Evolutionary conservation across 1,140 invertebrate species (phyloP), one percentile per base, ranked within the genome.

Genomic region (Ips typographus): DNA sequence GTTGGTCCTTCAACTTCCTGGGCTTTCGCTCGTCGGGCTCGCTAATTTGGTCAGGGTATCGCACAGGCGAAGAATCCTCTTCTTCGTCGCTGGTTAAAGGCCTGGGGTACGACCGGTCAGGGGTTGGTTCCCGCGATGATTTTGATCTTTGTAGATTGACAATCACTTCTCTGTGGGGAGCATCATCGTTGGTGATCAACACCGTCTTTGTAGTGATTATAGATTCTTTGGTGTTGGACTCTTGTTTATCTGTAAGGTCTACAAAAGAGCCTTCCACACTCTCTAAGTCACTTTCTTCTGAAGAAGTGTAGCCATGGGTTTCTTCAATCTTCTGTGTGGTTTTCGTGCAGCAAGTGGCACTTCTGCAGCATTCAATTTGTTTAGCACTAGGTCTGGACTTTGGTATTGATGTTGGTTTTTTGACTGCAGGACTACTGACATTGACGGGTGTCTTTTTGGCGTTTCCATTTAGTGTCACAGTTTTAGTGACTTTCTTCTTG

Each of bases 121-220:
- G 89, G 6, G 88, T 88, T 37, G 87, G 88, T 77, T 91, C 89
- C 47, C 89, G 77, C 0, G 89, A 90, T 58, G 89, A 90, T 79
- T 87, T 89, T 0, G 88, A 88, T 76, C 87, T 85, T 76, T 89
- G 86, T 38, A 87, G 80, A 65, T 85, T 82, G 68, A 90, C 86
- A 66, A 88, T 85, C 40, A 88, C 83, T 75, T 82, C 78, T 65
- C 80, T 75, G 71, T 83, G 80, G 40, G 75, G 67, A 47, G 61
- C 58, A 4, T 72, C 68, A 6, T 75, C 72, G 42, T 77, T 75
- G n/a, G 75, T 78, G 37, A 80, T 77, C 52, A 77, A 68, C 4
- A 80, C 78, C 0, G 78, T 78, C 74, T 80, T 80, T 1, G 78
- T 80, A 6, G 79, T 75, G 42, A 78, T 76, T 44, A 76, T 74